Percentiles rank a stretch among this genome's conserved stretches.
Conservation (phyloP, 2,888 invertebrate species). For the Oscheius sp. region DNA sequence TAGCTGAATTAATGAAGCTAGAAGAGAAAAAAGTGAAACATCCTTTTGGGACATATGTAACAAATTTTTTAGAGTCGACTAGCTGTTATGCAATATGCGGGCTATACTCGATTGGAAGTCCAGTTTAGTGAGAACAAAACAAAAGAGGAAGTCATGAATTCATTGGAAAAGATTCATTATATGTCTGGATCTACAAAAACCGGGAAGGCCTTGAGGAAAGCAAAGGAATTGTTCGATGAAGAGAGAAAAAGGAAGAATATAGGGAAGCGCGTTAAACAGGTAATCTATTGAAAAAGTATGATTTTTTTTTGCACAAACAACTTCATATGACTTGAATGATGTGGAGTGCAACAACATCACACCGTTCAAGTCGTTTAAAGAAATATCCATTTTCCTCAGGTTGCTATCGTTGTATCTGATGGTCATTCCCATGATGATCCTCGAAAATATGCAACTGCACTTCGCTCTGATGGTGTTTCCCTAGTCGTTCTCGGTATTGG, state of each 20-base stretch:
- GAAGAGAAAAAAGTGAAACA: not conserved
- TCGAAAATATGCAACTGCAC: not conserved
- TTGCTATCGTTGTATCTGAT: conserved; percentile 18
- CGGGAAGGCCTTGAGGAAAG: conserved; percentile 15
- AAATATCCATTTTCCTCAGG: not conserved
- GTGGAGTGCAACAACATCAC: not conserved
- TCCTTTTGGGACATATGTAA: not conserved
- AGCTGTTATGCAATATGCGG: conserved; percentile 23
- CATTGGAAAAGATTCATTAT: conserved; percentile 4
- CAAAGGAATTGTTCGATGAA: not conserved
- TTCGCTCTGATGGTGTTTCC: conserved; percentile 19
- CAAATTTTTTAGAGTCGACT: not conserved
- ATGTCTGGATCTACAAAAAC: conserved; percentile 27
- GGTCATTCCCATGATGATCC: conserved; percentile 22
- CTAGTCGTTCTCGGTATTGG: conserved; percentile 18
- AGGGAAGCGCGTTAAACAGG: conserved; percentile 8
- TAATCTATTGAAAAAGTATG: not conserved
- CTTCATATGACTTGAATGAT: not conserved
- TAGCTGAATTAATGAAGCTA: conserved; percentile 6
- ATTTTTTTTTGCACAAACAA: not conserved
- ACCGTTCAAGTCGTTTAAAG: not conserved
- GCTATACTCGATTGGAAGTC: conserved; percentile 6
- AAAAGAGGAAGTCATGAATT: not conserved
- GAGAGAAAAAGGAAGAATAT: conserved; percentile 1
- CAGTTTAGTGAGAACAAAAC: conserved; percentile 8